Base-by-base conservation (phyloP, 1,140 invertebrate genomes). In the Pseudomyrmex pallidus region DNA sequence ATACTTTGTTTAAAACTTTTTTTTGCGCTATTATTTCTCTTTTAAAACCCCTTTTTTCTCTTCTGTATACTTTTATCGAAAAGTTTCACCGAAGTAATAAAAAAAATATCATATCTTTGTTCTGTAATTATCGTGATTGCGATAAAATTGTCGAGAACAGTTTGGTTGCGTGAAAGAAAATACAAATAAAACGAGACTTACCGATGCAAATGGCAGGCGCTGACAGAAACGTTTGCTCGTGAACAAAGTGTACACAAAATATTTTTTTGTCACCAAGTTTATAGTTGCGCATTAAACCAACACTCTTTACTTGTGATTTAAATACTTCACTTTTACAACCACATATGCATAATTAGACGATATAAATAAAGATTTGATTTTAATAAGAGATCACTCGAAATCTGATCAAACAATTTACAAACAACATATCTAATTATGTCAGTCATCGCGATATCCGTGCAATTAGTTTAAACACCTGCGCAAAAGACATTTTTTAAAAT, bases 1-100 rank as follows among this genome's bases (percentile, higher is more conserved):
- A 48, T 59, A 48, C 52, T 78, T 70, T 48, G 15, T 48, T n/a
- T 15, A 1, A 10, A 78, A 78, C 64, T 78, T 54, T 78, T 54
- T 78, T 68, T 20, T 48, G 54, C 2, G 0, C 1, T n/a, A 56
- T 57, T n/a, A 78, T 78, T 59, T 48, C 57, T 9, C 17, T 57
- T 35, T 8, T 20, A 15, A 68, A 78, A 78, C 35, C 17, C 9
- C 1, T 57, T 20, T 4, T 52, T 78, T 77, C 44, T 8, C 10
- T 78, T 4, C 5, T 35, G 4, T 35, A 7, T 9, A 78, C 12
- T 44, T 0, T 54, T 17, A 25, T 70, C 13, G 3, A 52, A 25
- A 54, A 3, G 8, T 46, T 78, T 78, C 57, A 44, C 15, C 20
- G 64, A 73, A 73, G 17, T 78, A 67, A 77, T 56, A 3, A 15